Base-by-base conservation (phyloP, 1,140 invertebrate species). In the Hirudo medicinalis region DNA sequence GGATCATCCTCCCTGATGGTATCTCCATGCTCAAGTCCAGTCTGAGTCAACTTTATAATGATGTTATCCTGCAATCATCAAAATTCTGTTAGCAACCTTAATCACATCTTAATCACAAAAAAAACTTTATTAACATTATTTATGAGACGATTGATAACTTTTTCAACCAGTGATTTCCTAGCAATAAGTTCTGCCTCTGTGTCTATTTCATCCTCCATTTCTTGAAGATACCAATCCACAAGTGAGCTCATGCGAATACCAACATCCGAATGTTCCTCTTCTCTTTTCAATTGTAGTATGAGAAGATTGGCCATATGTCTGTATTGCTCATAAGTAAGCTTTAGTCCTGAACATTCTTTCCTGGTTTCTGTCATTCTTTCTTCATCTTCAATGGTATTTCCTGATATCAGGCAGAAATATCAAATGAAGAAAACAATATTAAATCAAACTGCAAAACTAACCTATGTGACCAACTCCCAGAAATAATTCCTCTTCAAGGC, bases 271-370 rank as follows among this genome's bases (percentile, higher is more conserved):
- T 72, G 86, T 0, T 84, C 83, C 80, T 98, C 94, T 78, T 91
- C 88, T 77, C 86, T 87, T 75, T 91, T 86, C 88, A 99, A 91
- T 78, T 93, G 88, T 60, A 91, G 83, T 4, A 97, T 87, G 55
- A 99, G 84, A 85, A 97, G 89, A 76, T 96, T 94, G 54, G 92
- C 91, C 36, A 99, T 84, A 72, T 87, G 87, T 80, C 91, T 94
- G 82, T 98, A 99, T 67, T 96, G 89, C 75, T 97, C 94, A 80
- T 92, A 98, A 0, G 90, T 91, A 79, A 92, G 91, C 82, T 92
- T 92, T 8, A 81, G 78, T 49, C 75, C 74, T 67, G 74, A 70
- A 22, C 43, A 2, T 13, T 54, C 43, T 32, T 76, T 73, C 32
- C 22, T 54, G 22, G 67, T 72, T 29, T 76, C 55, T 27, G 29